Percentiles rank a stretch among this genome's conserved stretches.
Evolutionary conservation across 2,797 vertebrate species (phyloP).

Genomic region (Furcifer pardalis): DNA sequence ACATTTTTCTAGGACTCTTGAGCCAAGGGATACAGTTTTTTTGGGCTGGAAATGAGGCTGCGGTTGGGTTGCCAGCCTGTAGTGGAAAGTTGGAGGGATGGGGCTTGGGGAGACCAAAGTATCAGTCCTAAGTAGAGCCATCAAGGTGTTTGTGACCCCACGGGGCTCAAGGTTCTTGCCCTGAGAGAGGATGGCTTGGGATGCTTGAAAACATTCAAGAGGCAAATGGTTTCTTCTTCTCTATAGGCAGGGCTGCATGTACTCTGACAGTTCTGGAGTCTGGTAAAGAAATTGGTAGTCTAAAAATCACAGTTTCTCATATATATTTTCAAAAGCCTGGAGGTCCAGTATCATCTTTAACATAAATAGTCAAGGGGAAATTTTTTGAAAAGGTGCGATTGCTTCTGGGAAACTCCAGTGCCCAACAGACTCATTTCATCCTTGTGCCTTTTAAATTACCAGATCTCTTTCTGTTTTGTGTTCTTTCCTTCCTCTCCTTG

Average conservation of each 20-base stretch:
- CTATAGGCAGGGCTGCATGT: background rate
- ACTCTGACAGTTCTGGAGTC: background rate
- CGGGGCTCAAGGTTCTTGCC: background rate
- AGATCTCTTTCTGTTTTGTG: background rate
- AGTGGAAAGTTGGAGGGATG: background rate
- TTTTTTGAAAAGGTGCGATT: background rate
- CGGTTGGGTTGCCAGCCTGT: background rate
- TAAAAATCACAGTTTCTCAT: background rate
- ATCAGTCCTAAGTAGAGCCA: background rate
- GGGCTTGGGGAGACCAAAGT: background rate
- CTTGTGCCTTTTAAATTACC: background rate
- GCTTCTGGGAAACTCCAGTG: background rate
- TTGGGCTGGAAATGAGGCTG: background rate
- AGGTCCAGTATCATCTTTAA: background rate
- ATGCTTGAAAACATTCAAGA: background rate
- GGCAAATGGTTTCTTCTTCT: background rate
- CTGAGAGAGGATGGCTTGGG: no score
- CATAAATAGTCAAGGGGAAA: background rate
- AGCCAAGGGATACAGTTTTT: background rate
- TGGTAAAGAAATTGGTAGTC: background rate
- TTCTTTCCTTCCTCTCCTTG: background rate
- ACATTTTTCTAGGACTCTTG: slow-evolving; percentile 2
- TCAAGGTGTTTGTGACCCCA: no score
- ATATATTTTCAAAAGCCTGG: no score
- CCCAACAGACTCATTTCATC: background rate